A percentile compares a stretch with the other conserved stretches of the same genome.
phyloP scores from a whole-genome alignment of 2,797 vertebrate genomes.

The Microcaecilia unicolor region DNA sequence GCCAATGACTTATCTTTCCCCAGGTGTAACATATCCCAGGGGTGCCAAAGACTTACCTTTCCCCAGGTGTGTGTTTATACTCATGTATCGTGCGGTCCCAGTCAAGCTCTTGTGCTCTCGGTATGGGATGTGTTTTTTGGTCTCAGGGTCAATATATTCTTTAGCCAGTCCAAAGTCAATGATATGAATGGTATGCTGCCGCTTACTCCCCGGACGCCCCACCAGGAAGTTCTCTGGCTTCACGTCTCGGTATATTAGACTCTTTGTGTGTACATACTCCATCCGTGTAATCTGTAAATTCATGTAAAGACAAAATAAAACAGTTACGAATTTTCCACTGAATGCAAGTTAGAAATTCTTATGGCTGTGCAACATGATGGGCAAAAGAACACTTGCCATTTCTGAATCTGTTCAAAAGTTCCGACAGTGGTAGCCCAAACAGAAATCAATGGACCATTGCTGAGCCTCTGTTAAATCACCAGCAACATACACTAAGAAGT shows the following conservation, averaged over 20 bases:
- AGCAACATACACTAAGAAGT: too few relatives aligned
- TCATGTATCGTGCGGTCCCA: constrained; percentile 96
- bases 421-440: too few relatives aligned
- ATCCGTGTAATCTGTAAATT: constrained; percentile 85
- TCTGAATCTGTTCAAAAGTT: too few relatives aligned
- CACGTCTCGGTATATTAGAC: constrained; percentile 94
- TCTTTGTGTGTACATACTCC: constrained; percentile 95
- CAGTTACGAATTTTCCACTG: too few relatives aligned
- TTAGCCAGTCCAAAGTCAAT: constrained; percentile 98
- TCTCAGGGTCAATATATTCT: constrained; percentile 97
- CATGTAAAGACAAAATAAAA: too few relatives aligned
- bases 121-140: constrained; percentile 99
- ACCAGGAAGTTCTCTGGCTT: constrained; percentile 97
- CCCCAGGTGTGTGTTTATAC: constrained; percentile 95
- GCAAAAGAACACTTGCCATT: too few relatives aligned
- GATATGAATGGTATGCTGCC: constrained; percentile 96
- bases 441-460: too few relatives aligned
- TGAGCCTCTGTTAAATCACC: too few relatives aligned
- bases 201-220: constrained; percentile 86
- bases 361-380: too few relatives aligned
- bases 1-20: neutral
- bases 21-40: too few relatives aligned
- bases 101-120: constrained; percentile 98
- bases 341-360: too few relatives aligned
- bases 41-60: constrained; percentile 71